phyloP scores from a whole-genome alignment of 2,113 vertebrate species.

The Festucalex cinctus region DNA sequence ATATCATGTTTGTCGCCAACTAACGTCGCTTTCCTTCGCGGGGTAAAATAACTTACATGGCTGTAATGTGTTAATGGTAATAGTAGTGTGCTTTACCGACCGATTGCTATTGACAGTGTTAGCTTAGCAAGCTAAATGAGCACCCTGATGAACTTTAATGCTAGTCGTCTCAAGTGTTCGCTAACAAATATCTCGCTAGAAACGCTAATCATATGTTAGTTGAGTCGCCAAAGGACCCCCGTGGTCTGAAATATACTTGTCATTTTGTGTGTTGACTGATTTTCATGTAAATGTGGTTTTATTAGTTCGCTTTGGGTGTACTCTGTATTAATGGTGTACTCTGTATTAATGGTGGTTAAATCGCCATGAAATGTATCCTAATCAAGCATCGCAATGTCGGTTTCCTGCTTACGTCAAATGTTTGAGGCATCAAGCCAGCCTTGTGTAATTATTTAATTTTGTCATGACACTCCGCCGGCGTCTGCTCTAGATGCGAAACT shows the following conservation, averaged over 20 bases:
- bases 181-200: no score
- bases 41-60: neutral
- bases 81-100: neutral
- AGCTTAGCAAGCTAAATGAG: neutral
- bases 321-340: neutral
- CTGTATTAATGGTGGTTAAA: neutral
- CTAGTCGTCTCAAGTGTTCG: neutral
- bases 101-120: slow-evolving; percentile 7
- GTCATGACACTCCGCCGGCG: slow-evolving; percentile 15
- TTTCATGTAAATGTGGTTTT: neutral
- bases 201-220: neutral
- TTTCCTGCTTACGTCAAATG: no score
- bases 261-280: neutral
- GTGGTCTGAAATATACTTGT: neutral
- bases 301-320: neutral
- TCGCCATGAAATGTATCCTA: neutral
- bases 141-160: slow-evolving; percentile 7
- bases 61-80: neutral
- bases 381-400: neutral
- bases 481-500: slow-evolving; percentile 22
- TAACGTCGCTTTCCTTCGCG: no score
- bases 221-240: neutral
- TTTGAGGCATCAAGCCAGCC: neutral
- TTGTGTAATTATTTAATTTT: neutral
- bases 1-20: neutral